phyloP scores from a whole-genome alignment of 2,113 vertebrate genomes.

The Dicrurus megarhynchus region DNA sequence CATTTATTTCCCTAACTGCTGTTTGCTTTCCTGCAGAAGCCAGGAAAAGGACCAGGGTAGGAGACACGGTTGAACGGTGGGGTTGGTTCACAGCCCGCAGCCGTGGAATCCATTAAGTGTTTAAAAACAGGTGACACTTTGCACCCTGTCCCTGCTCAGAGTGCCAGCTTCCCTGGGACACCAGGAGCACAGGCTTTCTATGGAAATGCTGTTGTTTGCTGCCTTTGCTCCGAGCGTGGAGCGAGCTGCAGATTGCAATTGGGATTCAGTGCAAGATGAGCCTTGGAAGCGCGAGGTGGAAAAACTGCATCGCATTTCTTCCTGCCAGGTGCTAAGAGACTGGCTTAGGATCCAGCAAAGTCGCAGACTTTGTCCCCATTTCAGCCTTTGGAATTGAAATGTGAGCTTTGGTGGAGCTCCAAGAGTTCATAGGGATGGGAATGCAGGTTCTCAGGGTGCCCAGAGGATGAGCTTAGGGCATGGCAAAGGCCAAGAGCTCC shows the following conservation, averaged over 20 bases:
- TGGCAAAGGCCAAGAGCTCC: not conserved
- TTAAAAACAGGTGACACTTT: not conserved
- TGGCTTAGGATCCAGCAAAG: not conserved
- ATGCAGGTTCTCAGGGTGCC: not conserved
- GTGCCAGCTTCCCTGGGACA: not conserved
- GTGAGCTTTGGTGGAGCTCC: not conserved
- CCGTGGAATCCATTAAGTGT: not conserved
- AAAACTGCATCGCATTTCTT: not conserved
- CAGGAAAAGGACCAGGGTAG: fast-evolving
- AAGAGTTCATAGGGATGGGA: fast-evolving
- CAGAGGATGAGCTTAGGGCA: not conserved
- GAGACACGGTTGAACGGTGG: not conserved
- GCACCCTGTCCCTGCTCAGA: not conserved
- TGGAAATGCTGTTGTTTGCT: slow-evolving; percentile 39
- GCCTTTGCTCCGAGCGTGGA: not conserved
- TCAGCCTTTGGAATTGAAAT: not conserved
- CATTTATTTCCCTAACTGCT: not conserved
- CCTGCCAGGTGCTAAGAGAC: slow-evolving; percentile 31
- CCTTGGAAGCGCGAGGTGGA: slow-evolving; percentile 23
- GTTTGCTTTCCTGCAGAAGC: not conserved
- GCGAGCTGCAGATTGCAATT: slow-evolving; percentile 52
- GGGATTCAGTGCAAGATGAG: slow-evolving; percentile 48
- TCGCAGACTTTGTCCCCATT: not conserved
- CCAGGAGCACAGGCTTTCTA: not conserved
- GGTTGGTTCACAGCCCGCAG: not conserved